Percentiles rank a stretch among this genome's conserved stretches.
Evolutionary conservation across 1,140 invertebrate species (phyloP).

Genomic region (Drosophila pseudoananassae): DNA sequence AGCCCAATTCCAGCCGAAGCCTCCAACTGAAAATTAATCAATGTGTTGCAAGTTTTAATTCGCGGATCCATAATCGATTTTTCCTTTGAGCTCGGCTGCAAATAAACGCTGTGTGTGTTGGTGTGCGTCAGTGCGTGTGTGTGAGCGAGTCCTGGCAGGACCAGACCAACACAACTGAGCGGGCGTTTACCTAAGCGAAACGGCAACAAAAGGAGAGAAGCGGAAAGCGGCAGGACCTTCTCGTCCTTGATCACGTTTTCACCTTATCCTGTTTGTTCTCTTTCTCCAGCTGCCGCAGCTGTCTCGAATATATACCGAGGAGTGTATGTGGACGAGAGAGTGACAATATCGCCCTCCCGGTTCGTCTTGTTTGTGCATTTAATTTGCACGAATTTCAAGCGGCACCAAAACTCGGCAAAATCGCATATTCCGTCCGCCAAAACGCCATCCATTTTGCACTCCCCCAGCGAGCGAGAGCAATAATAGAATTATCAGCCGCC

Average conservation of each 20-base stretch:
- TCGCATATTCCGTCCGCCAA: constrained; percentile 62
- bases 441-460: constrained; percentile 44
- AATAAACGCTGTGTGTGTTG: constrained; percentile 10
- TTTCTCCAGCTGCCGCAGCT: constrained; percentile 54
- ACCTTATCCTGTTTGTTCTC: constrained; percentile 11
- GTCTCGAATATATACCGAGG: constrained; percentile 16
- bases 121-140: constrained; percentile 1
- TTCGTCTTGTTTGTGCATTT: constrained; percentile 57
- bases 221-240: constrained; percentile 8
- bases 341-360: not conserved
- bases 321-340: constrained; percentile 8
- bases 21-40: constrained; percentile 26
- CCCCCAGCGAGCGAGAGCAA: constrained; percentile 37
- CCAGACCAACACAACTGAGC: constrained; percentile 41
- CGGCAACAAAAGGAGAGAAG: constrained; percentile 34
- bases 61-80: constrained; percentile 50
- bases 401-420: constrained; percentile 23
- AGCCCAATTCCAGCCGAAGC: constrained; percentile 28
- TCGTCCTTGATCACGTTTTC: constrained; percentile 25
- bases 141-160: constrained; percentile 37
- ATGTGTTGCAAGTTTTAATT: constrained; percentile 33
- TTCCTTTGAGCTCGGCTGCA: constrained; percentile 40
- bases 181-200: constrained; percentile 34
- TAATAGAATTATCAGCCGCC: constrained; percentile 67
- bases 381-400: constrained; percentile 63